Evolutionary conservation across 2,113 vertebrate species (phyloP).

Genomic region (Lepus timidus): DNA sequence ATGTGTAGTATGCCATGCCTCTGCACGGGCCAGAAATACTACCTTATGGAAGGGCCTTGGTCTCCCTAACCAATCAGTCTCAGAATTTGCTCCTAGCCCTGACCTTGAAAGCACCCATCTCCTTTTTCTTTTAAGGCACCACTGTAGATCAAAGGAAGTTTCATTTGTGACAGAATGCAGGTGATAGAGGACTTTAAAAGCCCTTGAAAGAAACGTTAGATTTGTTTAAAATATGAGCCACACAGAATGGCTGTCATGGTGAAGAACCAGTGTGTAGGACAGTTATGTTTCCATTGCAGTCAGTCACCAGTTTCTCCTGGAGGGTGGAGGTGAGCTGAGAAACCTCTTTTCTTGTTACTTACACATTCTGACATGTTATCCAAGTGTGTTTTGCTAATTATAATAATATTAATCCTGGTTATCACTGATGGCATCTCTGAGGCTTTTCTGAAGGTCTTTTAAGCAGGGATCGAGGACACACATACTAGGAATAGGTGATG

Average conservation of each 20-base stretch:
- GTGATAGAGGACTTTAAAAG: constrained; percentile 8
- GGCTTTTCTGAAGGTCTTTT: background rate
- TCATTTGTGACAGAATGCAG: constrained; percentile 19
- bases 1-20: no score
- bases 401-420: background rate
- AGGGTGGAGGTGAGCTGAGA: background rate
- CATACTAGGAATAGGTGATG: background rate
- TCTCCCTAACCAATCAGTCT: background rate
- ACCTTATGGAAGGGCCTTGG: background rate
- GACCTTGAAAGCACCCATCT: background rate
- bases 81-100: background rate
- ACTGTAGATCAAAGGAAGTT: background rate
- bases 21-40: background rate
- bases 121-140: background rate
- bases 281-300: background rate
- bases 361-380: background rate
- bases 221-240: background rate
- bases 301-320: constrained; percentile 1
- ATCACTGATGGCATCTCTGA: background rate
- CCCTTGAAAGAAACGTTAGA: background rate
- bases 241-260: background rate
- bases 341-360: background rate
- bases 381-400: background rate
- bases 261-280: background rate
- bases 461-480: background rate